Conservation (phyloP, 2,797 vertebrate species). For the Dryobates pubescens region DNA sequence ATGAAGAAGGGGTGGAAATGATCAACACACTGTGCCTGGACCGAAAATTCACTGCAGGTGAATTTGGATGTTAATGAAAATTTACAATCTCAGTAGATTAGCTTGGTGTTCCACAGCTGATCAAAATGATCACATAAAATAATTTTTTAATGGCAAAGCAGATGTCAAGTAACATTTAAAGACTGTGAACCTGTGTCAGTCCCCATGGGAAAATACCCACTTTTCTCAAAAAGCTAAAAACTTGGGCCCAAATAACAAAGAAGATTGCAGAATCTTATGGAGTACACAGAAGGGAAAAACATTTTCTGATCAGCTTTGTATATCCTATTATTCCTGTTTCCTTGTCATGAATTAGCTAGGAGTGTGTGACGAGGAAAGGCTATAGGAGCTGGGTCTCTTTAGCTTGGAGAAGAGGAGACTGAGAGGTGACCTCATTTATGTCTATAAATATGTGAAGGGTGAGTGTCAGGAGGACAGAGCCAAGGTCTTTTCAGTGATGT, state of each 20-base stretch:
- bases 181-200: not conserved
- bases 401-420: too few species aligned
- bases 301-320: not conserved
- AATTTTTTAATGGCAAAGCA: not conserved
- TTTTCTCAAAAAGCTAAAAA: not conserved
- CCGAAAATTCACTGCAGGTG: not conserved
- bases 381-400: too few species aligned
- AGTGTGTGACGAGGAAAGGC: not conserved
- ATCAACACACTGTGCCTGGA: not conserved
- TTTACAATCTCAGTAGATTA: not conserved
- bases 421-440: too few species aligned
- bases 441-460: too few species aligned
- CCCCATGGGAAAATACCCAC: not conserved
- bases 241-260: not conserved
- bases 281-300: not conserved
- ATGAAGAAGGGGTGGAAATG: not conserved
- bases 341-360: not conserved
- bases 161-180: not conserved
- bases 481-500: too few species aligned
- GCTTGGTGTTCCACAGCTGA: not conserved
- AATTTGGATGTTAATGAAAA: not conserved
- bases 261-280: not conserved
- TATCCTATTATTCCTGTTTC: not conserved
- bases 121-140: not conserved
- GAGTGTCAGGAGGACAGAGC: too few species aligned